Evolutionary conservation across 64 coral and sea anemone genomes (phyloP).

Genomic region (Montipora sp.): DNA sequence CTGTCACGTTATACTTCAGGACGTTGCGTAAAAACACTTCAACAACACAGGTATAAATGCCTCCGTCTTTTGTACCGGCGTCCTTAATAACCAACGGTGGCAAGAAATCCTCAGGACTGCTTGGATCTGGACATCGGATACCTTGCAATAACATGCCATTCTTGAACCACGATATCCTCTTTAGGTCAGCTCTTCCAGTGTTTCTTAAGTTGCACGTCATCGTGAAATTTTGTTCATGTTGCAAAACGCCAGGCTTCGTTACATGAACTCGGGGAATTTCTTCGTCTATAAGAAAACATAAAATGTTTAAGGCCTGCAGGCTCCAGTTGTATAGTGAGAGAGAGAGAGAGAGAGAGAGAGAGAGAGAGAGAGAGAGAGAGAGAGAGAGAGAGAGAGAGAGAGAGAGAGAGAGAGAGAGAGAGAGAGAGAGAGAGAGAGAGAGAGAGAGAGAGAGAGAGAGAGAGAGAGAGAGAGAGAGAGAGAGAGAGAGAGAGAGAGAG

Average conservation of each 20-base stretch:
- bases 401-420: neutral
- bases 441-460: too few relatives aligned
- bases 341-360: too few relatives aligned
- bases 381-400: neutral
- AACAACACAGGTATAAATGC: neutral
- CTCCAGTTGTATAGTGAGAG: neutral
- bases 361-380: too few relatives aligned
- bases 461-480: too few relatives aligned
- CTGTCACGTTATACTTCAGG: neutral
- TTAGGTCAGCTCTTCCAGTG: neutral
- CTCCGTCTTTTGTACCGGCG: neutral
- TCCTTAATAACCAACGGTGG: neutral
- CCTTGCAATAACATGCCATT: neutral
- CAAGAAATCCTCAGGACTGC: neutral
- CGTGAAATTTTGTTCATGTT: neutral
- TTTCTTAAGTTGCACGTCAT: neutral
- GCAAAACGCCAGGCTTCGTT: neutral
- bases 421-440: too few relatives aligned
- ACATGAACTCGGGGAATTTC: neutral
- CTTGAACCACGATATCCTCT: slow-evolving; percentile 3
- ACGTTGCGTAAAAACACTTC: neutral
- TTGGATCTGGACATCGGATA: neutral
- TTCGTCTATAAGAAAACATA: neutral
- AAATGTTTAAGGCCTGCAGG: too few relatives aligned
- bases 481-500: too few relatives aligned